A percentile compares a stretch with the other conserved stretches of the same genome.
phyloP scores from a whole-genome alignment of 2,888 invertebrate species.

The Incurvaria masculella region DNA sequence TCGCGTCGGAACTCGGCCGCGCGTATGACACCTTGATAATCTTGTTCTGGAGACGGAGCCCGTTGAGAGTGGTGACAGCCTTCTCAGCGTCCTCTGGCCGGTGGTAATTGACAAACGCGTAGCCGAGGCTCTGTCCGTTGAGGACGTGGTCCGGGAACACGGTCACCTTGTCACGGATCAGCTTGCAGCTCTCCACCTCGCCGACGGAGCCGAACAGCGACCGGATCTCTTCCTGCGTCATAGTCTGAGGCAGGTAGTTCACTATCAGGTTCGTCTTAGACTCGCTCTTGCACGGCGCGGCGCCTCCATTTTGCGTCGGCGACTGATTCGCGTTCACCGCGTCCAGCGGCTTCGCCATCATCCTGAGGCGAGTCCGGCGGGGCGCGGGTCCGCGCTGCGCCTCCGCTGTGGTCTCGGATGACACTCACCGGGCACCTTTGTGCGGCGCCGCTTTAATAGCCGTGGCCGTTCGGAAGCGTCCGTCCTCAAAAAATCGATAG shows the following conservation, averaged over 20 bases:
- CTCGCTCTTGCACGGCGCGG: constrained; percentile 73
- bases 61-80: constrained; percentile 82
- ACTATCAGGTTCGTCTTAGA: constrained; percentile 99
- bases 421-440: not conserved
- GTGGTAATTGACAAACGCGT: constrained; percentile 87
- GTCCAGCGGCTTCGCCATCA: constrained; percentile 55
- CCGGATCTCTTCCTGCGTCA: constrained; percentile 95
- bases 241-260: constrained; percentile 99
- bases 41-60: constrained; percentile 82
- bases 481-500: not conserved
- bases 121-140: constrained; percentile 84
- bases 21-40: constrained; percentile 91
- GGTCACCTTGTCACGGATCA: constrained; percentile 95
- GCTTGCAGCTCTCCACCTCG: constrained; percentile 96
- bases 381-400: not conserved
- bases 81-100: constrained; percentile 80
- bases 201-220: constrained; percentile 93
- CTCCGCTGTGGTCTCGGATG: not conserved
- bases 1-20: constrained; percentile 89
- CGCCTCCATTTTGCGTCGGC: constrained; percentile 75
- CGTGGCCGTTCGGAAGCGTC: not conserved
- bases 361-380: constrained; percentile 24
- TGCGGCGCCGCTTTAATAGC: not conserved
- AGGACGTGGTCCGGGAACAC: constrained; percentile 58
- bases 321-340: constrained; percentile 48